phyloP scores from a whole-genome alignment of 2,797 vertebrate species.

The Varecia variegata region DNA sequence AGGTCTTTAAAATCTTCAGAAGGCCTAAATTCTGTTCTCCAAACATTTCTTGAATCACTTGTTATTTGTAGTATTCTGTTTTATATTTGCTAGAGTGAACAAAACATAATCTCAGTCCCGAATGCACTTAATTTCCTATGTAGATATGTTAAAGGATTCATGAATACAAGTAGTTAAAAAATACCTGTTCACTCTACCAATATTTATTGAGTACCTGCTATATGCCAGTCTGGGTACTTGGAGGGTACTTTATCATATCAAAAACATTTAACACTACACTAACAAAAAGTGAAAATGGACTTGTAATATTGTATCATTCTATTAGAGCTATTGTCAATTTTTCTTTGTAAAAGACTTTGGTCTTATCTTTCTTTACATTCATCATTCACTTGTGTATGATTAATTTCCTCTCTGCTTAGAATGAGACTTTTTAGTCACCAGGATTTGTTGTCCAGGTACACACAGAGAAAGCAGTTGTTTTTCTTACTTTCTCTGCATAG shows the following conservation, averaged over 20 bases:
- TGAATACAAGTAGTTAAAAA: background rate
- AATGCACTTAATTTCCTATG: background rate
- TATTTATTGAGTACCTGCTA: background rate
- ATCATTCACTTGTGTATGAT: background rate
- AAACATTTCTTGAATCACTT: background rate
- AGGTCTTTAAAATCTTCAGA: background rate
- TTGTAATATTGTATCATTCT: background rate
- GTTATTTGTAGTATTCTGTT: background rate
- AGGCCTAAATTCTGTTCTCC: background rate
- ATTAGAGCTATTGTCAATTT: background rate
- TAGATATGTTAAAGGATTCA: background rate
- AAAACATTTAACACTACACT: background rate
- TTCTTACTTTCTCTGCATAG: background rate
- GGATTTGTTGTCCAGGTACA: background rate
- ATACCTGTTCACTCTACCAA: background rate
- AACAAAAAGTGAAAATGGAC: background rate
- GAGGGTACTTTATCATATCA: background rate
- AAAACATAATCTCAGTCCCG: background rate
- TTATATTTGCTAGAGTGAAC: background rate
- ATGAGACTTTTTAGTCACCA: background rate
- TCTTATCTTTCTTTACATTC: background rate
- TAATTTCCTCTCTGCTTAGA: background rate
- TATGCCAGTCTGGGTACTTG: background rate
- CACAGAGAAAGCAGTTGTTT: background rate
- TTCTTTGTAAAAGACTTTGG: background rate